A percentile compares a stretch with the other conserved stretches of the same genome.
phyloP scores from a whole-genome alignment of 2,888 invertebrate genomes.

The Dicycla oo region DNA sequence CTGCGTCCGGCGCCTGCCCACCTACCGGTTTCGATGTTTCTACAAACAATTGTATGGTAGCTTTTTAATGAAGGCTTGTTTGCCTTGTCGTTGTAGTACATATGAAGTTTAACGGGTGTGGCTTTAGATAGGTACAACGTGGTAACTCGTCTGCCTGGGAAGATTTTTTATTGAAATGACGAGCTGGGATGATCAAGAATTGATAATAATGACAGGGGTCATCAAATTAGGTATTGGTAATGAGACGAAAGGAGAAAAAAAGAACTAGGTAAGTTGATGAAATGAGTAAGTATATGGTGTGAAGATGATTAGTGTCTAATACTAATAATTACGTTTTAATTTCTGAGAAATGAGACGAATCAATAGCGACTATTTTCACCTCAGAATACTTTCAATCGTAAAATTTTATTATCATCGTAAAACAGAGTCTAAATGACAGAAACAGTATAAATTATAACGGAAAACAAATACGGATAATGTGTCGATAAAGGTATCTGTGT shows the following conservation, averaged over 20 bases:
- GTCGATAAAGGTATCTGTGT: conserved; percentile 56
- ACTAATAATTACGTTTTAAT: background rate
- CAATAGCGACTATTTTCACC: background rate
- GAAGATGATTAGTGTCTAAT: no score
- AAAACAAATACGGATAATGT: conserved; percentile 48
- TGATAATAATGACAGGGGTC: background rate
- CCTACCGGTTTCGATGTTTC: conserved; percentile 41
- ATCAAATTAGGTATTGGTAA: background rate
- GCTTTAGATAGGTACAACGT: conserved; percentile 11
- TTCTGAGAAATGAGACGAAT: background rate
- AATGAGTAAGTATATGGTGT: background rate
- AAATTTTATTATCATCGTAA: conserved; percentile 5
- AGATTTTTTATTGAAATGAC: background rate
- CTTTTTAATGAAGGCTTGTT: conserved; percentile 31
- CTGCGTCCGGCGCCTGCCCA: conserved; percentile 2
- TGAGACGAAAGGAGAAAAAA: background rate
- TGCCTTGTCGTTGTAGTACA: conserved; percentile 18
- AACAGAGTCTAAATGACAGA: background rate
- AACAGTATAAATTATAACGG: conserved; percentile 58
- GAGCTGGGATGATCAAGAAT: background rate
- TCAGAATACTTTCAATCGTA: background rate
- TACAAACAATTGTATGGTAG: conserved; percentile 35
- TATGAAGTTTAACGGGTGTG: conserved; percentile 4
- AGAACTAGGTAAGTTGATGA: background rate
- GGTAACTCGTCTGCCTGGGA: background rate